Conservation (phyloP, 2,113 vertebrate genomes). For the Python bivittatus region DNA sequence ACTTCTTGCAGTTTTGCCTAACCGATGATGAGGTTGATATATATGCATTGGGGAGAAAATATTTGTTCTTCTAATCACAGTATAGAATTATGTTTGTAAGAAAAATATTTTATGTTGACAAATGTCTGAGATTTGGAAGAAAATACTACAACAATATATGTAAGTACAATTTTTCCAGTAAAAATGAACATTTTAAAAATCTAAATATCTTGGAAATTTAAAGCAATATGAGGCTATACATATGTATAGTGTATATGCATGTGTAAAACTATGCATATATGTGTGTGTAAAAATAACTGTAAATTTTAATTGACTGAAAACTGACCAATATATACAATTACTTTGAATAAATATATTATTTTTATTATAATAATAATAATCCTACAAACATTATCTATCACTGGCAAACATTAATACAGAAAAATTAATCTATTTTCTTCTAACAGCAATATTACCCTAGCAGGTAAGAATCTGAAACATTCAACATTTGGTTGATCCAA, state of each 20-base stretch:
- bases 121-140: not conserved
- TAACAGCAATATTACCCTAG: not conserved
- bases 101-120: not conserved
- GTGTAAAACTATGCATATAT: not conserved
- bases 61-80: too few relatives aligned
- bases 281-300: not conserved
- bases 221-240: not conserved
- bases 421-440: not conserved
- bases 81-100: not conserved
- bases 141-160: not conserved
- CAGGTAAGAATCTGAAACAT: accelerated
- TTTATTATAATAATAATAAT: not conserved
- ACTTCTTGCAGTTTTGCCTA: not conserved
- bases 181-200: not conserved
- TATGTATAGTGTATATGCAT: too few relatives aligned
- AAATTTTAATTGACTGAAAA: not conserved
- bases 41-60: not conserved
- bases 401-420: not conserved
- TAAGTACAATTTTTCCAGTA: not conserved
- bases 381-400: not conserved
- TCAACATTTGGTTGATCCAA: too few relatives aligned
- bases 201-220: not conserved
- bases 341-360: not conserved
- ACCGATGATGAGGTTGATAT: too few relatives aligned
- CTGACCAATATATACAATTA: not conserved